These are phyloP conservation scores for Lamprologus callipterus DNA, from an alignment of 2,113 vertebrate genomes.

Conservation along the genomic window DNA sequence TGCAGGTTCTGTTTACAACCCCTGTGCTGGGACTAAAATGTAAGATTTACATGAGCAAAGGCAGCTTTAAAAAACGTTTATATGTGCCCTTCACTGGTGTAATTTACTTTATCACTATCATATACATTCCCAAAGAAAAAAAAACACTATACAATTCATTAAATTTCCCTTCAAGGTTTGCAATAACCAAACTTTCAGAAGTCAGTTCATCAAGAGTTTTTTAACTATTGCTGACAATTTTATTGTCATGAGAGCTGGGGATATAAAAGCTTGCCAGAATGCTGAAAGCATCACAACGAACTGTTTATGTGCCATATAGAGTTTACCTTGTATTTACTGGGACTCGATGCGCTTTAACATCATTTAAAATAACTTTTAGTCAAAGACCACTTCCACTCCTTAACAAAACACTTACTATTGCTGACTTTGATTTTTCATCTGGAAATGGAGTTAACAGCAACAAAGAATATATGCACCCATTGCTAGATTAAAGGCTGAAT, in stretches of 20 bases:
- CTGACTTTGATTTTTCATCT: not conserved
- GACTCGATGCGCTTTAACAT: not conserved
- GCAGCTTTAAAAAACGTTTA: constrained; percentile 8
- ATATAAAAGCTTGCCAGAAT: constrained; percentile 1
- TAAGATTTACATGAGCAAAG: constrained; percentile 15
- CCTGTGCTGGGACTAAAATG: not conserved
- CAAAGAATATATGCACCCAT: not conserved
- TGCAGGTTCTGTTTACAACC: constrained; percentile 2
- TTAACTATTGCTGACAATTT: constrained; percentile 31
- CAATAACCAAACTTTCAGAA: constrained; percentile 37
- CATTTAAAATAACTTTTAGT: constrained; percentile 4
- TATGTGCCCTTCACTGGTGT: not conserved
- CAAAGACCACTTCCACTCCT: not conserved
- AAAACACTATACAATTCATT: not conserved
- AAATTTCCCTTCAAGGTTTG: constrained; percentile 15
- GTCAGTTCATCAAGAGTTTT: constrained; percentile 22
- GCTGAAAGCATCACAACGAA: constrained; percentile 17
- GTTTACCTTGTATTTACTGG: constrained; percentile 14
- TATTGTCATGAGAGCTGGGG: not conserved
- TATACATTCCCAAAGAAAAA: constrained; percentile 8
- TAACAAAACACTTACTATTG: not conserved
- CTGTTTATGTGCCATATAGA: not conserved
- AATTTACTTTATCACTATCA: constrained; percentile 15
- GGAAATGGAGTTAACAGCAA: not conserved
- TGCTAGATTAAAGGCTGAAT: not conserved